Conservation (phyloP, 2,888 invertebrate genomes). For the Dorcus parallelipipedus region DNA sequence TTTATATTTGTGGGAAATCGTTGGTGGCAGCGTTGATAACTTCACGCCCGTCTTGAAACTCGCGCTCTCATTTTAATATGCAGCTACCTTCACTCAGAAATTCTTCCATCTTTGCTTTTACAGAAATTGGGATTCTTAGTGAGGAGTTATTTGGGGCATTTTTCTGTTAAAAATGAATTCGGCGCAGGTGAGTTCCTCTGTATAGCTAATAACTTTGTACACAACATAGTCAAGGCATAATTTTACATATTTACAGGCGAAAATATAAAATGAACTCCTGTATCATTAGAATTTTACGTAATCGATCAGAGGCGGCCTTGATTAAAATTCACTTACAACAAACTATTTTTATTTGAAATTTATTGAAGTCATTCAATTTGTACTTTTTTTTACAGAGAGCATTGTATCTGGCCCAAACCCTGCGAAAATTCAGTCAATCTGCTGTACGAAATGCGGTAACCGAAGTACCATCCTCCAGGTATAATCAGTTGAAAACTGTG, state of each 20-base stretch:
- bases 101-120: slow-evolving; percentile 16
- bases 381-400: slow-evolving; percentile 11
- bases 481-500: slow-evolving; percentile 2
- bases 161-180: slow-evolving; percentile 4
- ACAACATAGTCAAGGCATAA: neutral
- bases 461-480: slow-evolving; percentile 8
- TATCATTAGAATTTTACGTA: slow-evolving; percentile 10
- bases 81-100: slow-evolving; percentile 12
- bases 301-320: neutral
- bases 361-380: neutral
- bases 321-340: neutral
- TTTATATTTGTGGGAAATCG: too few species aligned
- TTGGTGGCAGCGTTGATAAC: too few species aligned
- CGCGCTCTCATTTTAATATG: slow-evolving; percentile 3
- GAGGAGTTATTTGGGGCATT: neutral
- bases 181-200: slow-evolving; percentile 9
- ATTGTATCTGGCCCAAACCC: slow-evolving; percentile 10
- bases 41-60: too few species aligned
- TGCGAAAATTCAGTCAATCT: slow-evolving; percentile 14
- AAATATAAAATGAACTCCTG: neutral
- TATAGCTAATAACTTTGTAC: neutral
- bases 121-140: slow-evolving; percentile 5
- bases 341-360: neutral
- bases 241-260: neutral
- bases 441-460: slow-evolving; percentile 8